These are phyloP conservation scores for Stomorhina lunata DNA, from an alignment of 2,888 invertebrate species.

Conservation along the genomic window DNA sequence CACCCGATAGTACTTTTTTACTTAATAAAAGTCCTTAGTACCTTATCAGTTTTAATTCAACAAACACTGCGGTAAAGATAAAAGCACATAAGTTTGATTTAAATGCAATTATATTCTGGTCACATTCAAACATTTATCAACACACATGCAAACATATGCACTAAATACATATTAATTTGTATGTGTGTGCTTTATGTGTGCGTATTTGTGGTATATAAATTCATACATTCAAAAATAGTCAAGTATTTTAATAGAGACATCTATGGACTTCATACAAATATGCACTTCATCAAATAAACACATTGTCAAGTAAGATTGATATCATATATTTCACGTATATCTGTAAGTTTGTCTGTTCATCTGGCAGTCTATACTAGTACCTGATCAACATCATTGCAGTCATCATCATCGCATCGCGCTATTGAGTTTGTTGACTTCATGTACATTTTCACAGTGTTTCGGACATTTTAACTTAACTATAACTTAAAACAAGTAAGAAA, in stretches of 20 bases:
- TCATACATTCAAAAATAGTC: not conserved
- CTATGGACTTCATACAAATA: not conserved
- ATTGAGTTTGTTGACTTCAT: slow-evolving; percentile 30
- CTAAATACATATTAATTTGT: not conserved
- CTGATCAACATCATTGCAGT: not conserved
- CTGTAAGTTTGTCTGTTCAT: not conserved
- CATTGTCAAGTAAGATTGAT: not conserved
- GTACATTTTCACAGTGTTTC: slow-evolving; percentile 8
- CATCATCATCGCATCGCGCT: not conserved
- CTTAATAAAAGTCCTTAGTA: too few relatives aligned
- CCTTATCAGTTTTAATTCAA: too few relatives aligned
- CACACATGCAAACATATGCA: not conserved
- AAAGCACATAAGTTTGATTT: not conserved
- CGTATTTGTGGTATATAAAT: not conserved
- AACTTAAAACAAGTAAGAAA: not conserved
- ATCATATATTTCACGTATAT: slow-evolving; percentile 18
- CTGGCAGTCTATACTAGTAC: not conserved
- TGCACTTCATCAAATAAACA: slow-evolving; percentile 19
- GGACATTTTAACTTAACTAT: slow-evolving; percentile 25
- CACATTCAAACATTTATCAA: not conserved
- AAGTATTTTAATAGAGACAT: slow-evolving; percentile 4
- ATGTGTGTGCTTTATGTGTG: not conserved
- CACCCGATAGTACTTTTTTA: too few relatives aligned
- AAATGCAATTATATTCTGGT: not conserved
- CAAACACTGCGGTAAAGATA: too few relatives aligned